Percentiles rank a stretch among this genome's conserved stretches.
Evolutionary conservation across 2,888 invertebrate genomes (phyloP).

Genomic region (Epsilonema sp.): DNA sequence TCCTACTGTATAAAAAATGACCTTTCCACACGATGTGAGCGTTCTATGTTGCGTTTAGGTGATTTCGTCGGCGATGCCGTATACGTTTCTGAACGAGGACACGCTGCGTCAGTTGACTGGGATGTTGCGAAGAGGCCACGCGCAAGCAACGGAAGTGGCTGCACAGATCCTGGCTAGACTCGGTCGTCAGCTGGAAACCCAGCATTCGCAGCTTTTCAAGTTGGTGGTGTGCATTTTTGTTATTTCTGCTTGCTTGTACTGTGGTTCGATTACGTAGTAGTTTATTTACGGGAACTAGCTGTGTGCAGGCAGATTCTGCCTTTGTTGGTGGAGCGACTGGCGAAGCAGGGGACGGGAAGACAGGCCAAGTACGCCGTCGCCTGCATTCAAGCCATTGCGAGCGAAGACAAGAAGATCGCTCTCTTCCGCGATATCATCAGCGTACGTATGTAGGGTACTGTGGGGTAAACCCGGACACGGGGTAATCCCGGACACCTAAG

Average conservation of each 20-base stretch:
- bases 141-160: neutral
- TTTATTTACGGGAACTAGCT: too few species aligned
- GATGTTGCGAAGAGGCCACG: neutral
- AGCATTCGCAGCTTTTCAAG: slow-evolving; percentile 29
- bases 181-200: slow-evolving; percentile 27
- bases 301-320: slow-evolving; percentile 53
- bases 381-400: slow-evolving; percentile 43
- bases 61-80: neutral
- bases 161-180: slow-evolving; percentile 30
- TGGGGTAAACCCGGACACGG: too few species aligned
- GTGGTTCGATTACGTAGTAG: too few species aligned
- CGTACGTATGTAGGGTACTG: too few species aligned
- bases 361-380: slow-evolving; percentile 90
- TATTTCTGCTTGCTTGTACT: neutral
- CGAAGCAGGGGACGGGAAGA: slow-evolving; percentile 69
- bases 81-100: neutral
- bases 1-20: too few species aligned
- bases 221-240: slow-evolving; percentile 13
- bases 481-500: too few species aligned
- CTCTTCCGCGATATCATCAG: slow-evolving; percentile 29
- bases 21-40: too few species aligned
- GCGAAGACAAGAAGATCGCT: slow-evolving; percentile 39
- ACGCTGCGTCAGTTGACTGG: neutral
- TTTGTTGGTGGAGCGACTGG: slow-evolving; percentile 65
- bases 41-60: too few species aligned